Percentiles rank a stretch among this genome's conserved stretches.
Evolutionary conservation across 2,888 invertebrate species (phyloP).

Genomic region (Drosophila seclusa): DNA sequence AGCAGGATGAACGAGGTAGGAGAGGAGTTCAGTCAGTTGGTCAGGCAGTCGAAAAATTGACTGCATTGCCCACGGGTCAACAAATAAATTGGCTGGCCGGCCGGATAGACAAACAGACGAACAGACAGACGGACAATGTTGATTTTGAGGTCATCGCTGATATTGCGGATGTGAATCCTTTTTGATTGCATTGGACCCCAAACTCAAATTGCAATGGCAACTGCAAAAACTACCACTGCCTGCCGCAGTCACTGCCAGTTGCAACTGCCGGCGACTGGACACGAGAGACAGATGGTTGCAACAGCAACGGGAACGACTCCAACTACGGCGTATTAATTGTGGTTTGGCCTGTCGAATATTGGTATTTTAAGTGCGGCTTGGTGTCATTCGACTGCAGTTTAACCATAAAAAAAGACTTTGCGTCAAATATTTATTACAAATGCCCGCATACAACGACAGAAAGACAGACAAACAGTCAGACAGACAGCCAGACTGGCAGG

Average conservation of each 20-base stretch:
- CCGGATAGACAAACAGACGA: constrained; percentile 8
- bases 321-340: constrained; percentile 73
- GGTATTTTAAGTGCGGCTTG: constrained; percentile 81
- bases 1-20: constrained; percentile 7
- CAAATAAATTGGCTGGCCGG: constrained; percentile 72
- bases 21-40: constrained; percentile 37
- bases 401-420: constrained; percentile 56
- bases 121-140: constrained; percentile 56
- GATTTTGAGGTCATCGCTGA: constrained; percentile 81
- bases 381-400: constrained; percentile 63
- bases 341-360: constrained; percentile 78
- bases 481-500: not conserved
- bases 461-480: constrained; percentile 3
- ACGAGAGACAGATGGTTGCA: constrained; percentile 12
- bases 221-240: constrained; percentile 27
- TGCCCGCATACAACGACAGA: constrained; percentile 28
- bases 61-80: constrained; percentile 81
- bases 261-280: constrained; percentile 19
- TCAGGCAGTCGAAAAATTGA: constrained; percentile 76
- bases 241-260: constrained; percentile 10
- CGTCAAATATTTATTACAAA: constrained; percentile 70
- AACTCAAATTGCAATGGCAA: constrained; percentile 52
- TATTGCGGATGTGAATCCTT: constrained; percentile 81
- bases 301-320: constrained; percentile 6
- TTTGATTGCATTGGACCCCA: constrained; percentile 74